Percentiles rank a stretch among this genome's conserved stretches.
Evolutionary conservation across 2,888 invertebrate genomes (phyloP).

Genomic region (Alitta virens): DNA sequence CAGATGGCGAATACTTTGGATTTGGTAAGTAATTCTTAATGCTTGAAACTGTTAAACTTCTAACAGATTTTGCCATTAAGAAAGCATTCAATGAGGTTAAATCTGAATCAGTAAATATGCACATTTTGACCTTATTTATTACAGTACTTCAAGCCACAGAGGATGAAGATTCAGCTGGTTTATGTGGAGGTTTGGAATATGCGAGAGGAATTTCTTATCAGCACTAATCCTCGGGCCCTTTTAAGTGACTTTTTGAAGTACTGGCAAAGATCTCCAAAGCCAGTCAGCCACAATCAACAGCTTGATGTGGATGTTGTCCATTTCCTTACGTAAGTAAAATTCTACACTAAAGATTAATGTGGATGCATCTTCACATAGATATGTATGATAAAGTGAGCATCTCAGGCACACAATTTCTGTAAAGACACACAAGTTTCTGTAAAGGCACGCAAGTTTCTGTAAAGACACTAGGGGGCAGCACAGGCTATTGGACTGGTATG

Average conservation of each 20-base stretch:
- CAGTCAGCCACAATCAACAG: conserved; percentile 49
- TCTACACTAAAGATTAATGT: no score
- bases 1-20: conserved; percentile 98
- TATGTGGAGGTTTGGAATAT: conserved; percentile 97
- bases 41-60: no score
- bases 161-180: conserved; percentile 63
- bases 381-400: no score
- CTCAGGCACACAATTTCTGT: no score
- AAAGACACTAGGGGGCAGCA: no score
- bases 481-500: no score
- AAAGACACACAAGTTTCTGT: no score
- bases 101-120: no score
- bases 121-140: conserved; percentile 35
- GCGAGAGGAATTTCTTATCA: conserved; percentile 76
- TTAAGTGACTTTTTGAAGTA: conserved; percentile 91
- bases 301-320: conserved; percentile 80
- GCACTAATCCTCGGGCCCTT: conserved; percentile 83
- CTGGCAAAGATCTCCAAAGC: conserved; percentile 67
- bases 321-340: conserved; percentile 81
- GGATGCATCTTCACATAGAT: no score
- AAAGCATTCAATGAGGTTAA: no score
- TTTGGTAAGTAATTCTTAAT: conserved; percentile 76
- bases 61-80: no score
- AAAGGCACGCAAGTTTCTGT: no score
- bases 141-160: conserved; percentile 89